These are phyloP conservation scores for Pangasius mekongensis DNA, from an alignment of 2,797 vertebrate species.

Conservation along the genomic window DNA sequence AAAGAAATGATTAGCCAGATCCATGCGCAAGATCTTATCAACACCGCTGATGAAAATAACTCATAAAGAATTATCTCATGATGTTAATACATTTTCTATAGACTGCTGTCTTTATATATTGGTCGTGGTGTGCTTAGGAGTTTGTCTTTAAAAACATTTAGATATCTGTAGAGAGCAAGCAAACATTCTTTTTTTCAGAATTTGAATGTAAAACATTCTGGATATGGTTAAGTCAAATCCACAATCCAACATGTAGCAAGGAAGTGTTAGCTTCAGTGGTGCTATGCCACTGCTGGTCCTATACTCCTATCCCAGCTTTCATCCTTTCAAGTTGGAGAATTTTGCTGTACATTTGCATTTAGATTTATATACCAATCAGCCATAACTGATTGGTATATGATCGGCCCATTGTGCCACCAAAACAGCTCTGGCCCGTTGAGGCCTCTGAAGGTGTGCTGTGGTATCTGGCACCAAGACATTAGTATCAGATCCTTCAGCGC, in stretches of 20 bases:
- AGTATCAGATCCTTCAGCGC: too few relatives aligned
- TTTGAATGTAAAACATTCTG: background rate
- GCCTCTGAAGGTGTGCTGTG: too few relatives aligned
- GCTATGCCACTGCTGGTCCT: background rate
- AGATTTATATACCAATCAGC: too few relatives aligned
- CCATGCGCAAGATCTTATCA: background rate
- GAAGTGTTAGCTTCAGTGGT: conserved; percentile 3
- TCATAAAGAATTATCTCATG: background rate
- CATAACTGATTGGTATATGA: too few relatives aligned
- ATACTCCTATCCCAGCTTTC: background rate
- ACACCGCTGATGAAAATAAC: background rate
- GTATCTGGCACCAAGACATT: too few relatives aligned
- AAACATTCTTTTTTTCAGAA: background rate
- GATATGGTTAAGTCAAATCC: background rate
- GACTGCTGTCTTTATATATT: background rate
- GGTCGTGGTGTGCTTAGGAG: background rate
- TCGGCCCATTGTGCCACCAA: too few relatives aligned
- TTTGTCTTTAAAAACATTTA: background rate
- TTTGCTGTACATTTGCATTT: background rate
- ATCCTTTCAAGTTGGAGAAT: background rate
- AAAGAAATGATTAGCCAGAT: background rate
- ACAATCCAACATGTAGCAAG: background rate
- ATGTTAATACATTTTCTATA: background rate
- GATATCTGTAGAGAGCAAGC: background rate
- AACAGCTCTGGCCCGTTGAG: too few relatives aligned